Evolutionary conservation across 1,140 invertebrate genomes (phyloP).

Genomic region (Conopomorpha cramerella): DNA sequence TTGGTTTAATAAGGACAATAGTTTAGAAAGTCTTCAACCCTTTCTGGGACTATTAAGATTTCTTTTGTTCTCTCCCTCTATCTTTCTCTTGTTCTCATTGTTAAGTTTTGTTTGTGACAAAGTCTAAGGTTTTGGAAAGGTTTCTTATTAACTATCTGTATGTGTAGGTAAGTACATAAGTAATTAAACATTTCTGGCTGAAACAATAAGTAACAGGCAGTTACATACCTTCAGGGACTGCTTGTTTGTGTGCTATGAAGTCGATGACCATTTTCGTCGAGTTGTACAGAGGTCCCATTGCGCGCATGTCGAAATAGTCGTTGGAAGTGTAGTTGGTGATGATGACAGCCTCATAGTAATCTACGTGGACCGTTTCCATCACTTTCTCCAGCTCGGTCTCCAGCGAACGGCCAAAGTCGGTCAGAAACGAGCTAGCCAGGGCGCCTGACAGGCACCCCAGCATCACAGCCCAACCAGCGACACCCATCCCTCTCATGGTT

Average conservation of each 20-base stretch:
- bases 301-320: constrained; percentile 65
- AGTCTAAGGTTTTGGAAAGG: no score
- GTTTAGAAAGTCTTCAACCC: no score
- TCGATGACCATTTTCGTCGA: constrained; percentile 67
- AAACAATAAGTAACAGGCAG: no score
- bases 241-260: constrained; percentile 49
- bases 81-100: no score
- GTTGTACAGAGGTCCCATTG: constrained; percentile 72
- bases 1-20: no score
- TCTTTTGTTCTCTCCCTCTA: no score
- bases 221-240: constrained; percentile 46
- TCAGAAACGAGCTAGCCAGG: constrained; percentile 20
- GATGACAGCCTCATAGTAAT: constrained; percentile 40
- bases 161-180: no score
- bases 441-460: constrained; percentile 13
- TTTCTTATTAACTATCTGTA: no score
- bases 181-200: no score
- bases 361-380: constrained; percentile 32
- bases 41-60: no score
- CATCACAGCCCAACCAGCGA: constrained; percentile 14
- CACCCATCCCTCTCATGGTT: constrained; percentile 16
- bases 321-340: constrained; percentile 62
- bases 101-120: no score
- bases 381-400: constrained; percentile 28
- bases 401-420: constrained; percentile 21